Evolutionary conservation across 1,140 invertebrate species (phyloP).

Genomic region (Dendrolimus punctatus): DNA sequence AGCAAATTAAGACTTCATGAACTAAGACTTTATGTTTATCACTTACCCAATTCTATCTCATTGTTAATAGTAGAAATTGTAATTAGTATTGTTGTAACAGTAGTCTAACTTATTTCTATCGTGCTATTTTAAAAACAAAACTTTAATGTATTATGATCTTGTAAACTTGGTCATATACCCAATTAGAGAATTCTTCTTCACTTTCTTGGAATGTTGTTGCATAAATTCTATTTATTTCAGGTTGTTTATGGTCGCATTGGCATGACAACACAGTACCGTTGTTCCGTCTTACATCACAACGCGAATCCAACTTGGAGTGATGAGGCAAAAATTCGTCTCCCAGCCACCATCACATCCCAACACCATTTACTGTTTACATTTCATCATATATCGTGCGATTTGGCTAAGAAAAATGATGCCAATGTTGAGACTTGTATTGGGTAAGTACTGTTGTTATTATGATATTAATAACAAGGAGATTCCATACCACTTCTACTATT

Average conservation of each 20-base stretch:
- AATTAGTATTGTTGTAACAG: no score
- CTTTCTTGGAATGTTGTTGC: background rate
- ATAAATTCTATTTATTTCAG: conserved; percentile 29
- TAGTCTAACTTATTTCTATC: no score
- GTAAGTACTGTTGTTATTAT: conserved; percentile 31
- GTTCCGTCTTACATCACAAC: conserved; percentile 86
- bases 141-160: background rate
- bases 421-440: conserved; percentile 90
- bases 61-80: no score
- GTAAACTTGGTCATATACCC: background rate
- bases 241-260: conserved; percentile 57
- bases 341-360: conserved; percentile 81
- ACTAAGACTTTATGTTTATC: no score
- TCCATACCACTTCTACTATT: no score
- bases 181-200: background rate
- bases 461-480: background rate
- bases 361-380: conserved; percentile 93
- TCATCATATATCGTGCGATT: conserved; percentile 90
- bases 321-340: conserved; percentile 91
- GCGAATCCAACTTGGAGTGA: conserved; percentile 88
- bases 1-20: no score
- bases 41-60: no score
- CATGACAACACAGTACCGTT: conserved; percentile 74
- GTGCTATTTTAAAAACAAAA: no score
- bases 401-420: conserved; percentile 85